Base-by-base conservation (phyloP, 2,797 vertebrate genomes). In the Platalea minor region DNA sequence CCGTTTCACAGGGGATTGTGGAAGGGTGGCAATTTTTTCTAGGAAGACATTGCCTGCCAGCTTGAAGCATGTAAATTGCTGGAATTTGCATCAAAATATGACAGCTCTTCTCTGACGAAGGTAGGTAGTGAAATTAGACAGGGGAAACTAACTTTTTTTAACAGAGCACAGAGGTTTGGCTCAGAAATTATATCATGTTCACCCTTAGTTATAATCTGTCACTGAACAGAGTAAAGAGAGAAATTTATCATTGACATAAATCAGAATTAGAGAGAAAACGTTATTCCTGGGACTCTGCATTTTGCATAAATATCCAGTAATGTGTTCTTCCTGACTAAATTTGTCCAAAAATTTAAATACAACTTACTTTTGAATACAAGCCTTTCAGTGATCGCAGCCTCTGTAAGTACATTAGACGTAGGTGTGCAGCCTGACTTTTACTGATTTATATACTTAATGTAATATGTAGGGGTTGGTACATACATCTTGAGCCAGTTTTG, bases 1-100 rank as follows among this genome's bases (percentile, higher is more conserved):
- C 97, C 85, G 31, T 98, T 98, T 98, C 97, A 97, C 97, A 94
- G 95, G 93, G 92, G 88, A 96, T 92, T 96, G 95, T 97, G 85
- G 91, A 93, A 96, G 95, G 41, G 86, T 80, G 89, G 96, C 93
- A 94, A 31, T 93, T 98, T 97, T 97, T 97, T 95, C 95, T 96
- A 93, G 95, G 92, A 96, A 96, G 95, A 95, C 65, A 74, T 85
- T 84, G 64, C 67, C 90, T 94, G 70, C 79, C 82, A 92, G 85
- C 68, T 89, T 88, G 86, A 87, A 95, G 97, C 85, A 93, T 92
- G 67, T 89, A 97, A 96, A 96, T 85, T 83, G 73, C 93, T 96
- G 94, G 91, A 96, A 89, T 92, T 96, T 97, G 88, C 79, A 90
- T 93, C 92, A 96, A 95, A 96, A 96, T 90, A 88, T 97, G 96